Conservation (phyloP, 2,888 invertebrate genomes). For the Pseudococcus longispinus region DNA sequence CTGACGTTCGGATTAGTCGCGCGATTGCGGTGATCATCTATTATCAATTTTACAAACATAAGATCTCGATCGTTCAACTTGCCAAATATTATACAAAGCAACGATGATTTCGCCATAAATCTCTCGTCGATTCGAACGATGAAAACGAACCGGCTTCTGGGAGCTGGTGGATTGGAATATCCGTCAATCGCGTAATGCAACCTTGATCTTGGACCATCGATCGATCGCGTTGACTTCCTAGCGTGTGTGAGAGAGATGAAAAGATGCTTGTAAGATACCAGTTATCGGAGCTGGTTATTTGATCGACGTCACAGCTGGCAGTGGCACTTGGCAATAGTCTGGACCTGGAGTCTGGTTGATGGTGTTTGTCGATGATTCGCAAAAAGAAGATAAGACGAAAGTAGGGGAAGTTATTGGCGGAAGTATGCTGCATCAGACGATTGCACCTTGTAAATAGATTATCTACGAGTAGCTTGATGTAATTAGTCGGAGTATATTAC, state of each 20-base stretch:
- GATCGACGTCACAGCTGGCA: background rate
- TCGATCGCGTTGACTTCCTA: background rate
- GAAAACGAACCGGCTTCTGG: background rate
- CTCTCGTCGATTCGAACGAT: background rate
- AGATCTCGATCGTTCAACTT: constrained; percentile 9
- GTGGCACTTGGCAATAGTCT: background rate
- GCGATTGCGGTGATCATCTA: background rate
- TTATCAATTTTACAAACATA: background rate
- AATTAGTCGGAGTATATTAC: background rate
- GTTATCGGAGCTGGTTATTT: background rate
- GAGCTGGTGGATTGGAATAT: background rate
- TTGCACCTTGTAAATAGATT: background rate
- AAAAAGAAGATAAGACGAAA: background rate
- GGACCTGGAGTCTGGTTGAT: background rate
- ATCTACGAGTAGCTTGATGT: background rate
- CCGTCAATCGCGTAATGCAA: background rate
- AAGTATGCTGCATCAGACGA: background rate
- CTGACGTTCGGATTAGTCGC: background rate
- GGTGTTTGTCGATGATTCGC: background rate
- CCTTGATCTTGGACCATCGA: background rate
- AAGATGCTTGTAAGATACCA: background rate
- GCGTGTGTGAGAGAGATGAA: background rate
- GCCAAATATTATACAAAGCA: background rate
- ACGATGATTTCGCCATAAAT: background rate
- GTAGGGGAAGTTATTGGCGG: background rate